Conservation (phyloP, 2,113 vertebrate genomes). For the Elephantulus edwardii region DNA sequence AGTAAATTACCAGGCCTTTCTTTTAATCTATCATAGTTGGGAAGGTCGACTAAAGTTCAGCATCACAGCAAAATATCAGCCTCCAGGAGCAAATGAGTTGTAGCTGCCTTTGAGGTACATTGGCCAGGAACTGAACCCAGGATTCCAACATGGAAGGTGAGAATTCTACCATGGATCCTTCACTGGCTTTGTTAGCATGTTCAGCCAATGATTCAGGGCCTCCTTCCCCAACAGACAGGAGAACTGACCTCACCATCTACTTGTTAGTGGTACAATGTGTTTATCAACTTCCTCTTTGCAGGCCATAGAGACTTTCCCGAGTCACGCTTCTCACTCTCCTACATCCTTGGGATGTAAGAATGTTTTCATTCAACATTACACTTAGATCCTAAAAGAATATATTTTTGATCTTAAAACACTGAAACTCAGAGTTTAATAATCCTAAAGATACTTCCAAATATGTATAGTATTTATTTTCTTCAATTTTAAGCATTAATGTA, state of each 20-base stretch:
- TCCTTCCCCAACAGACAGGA: accelerated
- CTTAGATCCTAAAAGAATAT: not conserved
- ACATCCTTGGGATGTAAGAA: not conserved
- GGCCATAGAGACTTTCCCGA: too few relatives aligned
- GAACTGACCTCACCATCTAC: accelerated
- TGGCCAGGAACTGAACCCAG: not conserved
- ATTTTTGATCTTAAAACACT: not conserved
- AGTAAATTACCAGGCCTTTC: not conserved
- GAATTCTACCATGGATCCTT: not conserved
- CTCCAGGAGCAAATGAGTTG: not conserved
- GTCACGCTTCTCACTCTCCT: not conserved
- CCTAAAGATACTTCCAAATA: not conserved
- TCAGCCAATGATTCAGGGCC: accelerated
- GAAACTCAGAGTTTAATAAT: not conserved
- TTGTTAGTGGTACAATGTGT: accelerated
- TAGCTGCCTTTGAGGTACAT: not conserved
- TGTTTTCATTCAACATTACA: not conserved
- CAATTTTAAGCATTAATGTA: not conserved
- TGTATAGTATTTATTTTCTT: not conserved
- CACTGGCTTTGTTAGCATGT: accelerated
- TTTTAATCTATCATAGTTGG: not conserved
- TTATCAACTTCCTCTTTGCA: too few relatives aligned
- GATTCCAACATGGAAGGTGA: not conserved
- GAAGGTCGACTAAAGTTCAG: too few relatives aligned
- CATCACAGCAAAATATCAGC: not conserved